phyloP scores from a whole-genome alignment of 2,113 vertebrate species.

The Rissa tridactyla region DNA sequence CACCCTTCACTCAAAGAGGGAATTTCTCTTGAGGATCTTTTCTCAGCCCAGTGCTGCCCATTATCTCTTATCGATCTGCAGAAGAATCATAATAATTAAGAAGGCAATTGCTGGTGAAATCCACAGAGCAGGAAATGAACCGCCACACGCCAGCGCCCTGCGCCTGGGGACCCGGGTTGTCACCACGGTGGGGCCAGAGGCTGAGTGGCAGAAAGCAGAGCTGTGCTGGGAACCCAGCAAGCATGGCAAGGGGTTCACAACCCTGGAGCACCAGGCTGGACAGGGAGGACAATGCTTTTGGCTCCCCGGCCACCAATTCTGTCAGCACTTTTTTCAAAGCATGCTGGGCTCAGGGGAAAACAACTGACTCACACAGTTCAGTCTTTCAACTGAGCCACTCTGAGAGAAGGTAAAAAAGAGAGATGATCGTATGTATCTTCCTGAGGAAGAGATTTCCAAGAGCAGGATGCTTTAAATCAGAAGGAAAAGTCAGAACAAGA shows the following conservation, averaged over 20 bases:
- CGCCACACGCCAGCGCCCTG: rapidly evolving
- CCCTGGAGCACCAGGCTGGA: not conserved
- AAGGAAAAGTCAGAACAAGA: not conserved
- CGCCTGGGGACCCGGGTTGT: rapidly evolving
- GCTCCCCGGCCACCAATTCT: rapidly evolving
- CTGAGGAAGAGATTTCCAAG: not conserved
- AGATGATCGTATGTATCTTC: not conserved
- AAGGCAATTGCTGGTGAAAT: not conserved
- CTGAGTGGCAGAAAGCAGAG: not conserved
- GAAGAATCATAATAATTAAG: not conserved
- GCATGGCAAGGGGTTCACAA: not conserved
- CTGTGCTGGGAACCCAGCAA: not conserved
- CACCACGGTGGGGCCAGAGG: rapidly evolving
- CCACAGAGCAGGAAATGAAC: not conserved
- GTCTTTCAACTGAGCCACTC: not conserved
- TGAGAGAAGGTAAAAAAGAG: not conserved
- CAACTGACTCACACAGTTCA: not conserved
- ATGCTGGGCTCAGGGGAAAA: not conserved
- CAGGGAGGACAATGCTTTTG: not conserved
- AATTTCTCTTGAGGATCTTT: not conserved
- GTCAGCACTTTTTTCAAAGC: not conserved
- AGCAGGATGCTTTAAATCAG: not conserved
- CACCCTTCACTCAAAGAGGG: not conserved
- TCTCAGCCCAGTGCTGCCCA: not conserved
- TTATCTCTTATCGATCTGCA: not conserved